Base-by-base conservation (phyloP, 2,797 vertebrate species). In the Melanotaenia boesemani region DNA sequence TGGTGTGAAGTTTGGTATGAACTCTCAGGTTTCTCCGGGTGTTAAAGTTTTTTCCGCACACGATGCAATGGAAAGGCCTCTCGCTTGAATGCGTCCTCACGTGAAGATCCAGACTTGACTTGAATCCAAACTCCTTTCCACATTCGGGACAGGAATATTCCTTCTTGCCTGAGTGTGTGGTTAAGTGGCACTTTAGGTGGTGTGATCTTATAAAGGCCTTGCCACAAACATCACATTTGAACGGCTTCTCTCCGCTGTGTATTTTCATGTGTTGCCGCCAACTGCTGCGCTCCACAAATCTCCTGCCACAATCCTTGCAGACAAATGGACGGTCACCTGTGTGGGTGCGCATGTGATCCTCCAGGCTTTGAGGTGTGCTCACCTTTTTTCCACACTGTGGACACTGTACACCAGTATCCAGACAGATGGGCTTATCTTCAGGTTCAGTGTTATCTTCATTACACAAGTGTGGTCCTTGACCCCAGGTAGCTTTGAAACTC, bases 331-430 rank as follows among this genome's bases (percentile, higher is more conserved):
- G 89, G 63, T 94, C 95, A 0, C 95, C 95, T 0, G 95, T 95
- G 88, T 96, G 95, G 2, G 89, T 95, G 55, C 94, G 94, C 82
- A 92, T 93, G 85, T 96, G 95, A 57, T 92, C 90, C 39, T 89
- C 91, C 69, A 96, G 73, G 72, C 93, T 92, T 66, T 95, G 94
- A 20, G 91, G 87, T 2, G 92, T 95, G 65, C 90, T 74, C 24
- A 93, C 82, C 77, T 86, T 92, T 83, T 95, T 95, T 16, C 93
- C 92, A 50, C 95, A 96, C 59, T 90, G 83, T 9, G 72, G 61
- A 75, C 95, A 96, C 70, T 85, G 81, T 56, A 93, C 90, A 2
- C 94, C 93, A 0, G 83, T 90, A 37, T 94, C 93, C 54, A 89
- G 83, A 70, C 93, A 94, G 58, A 93, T 79, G 0, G 94, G 93